Percentiles rank a stretch among this genome's conserved stretches.
These are phyloP conservation scores for Exephanes ischioxanthus DNA, from an alignment of 2,888 invertebrate genomes.

Conservation along the genomic window DNA sequence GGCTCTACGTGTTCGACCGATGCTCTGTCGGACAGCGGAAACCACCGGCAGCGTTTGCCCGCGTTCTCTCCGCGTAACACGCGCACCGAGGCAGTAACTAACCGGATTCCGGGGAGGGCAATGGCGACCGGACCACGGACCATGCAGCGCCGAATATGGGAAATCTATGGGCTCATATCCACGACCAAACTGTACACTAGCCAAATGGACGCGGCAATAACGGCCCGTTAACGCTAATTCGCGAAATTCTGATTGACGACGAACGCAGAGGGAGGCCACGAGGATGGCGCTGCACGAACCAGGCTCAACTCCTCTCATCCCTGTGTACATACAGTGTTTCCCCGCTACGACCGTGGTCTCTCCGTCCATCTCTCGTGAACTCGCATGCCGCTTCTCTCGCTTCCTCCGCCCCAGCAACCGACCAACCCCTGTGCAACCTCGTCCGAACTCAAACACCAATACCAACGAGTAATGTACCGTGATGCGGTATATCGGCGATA, in stretches of 20 bases:
- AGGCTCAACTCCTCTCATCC: slow-evolving; percentile 57
- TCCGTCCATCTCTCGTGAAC: slow-evolving; percentile 42
- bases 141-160: slow-evolving; percentile 82
- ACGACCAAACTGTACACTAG: slow-evolving; percentile 83
- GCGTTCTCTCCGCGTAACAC: slow-evolving; percentile 76
- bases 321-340: slow-evolving; percentile 44
- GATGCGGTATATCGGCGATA: slow-evolving; percentile 3
- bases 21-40: slow-evolving; percentile 48
- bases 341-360: slow-evolving; percentile 57
- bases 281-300: slow-evolving; percentile 70
- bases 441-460: slow-evolving; percentile 54
- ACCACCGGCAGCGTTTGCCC: slow-evolving; percentile 34
- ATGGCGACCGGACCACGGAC: slow-evolving; percentile 78
- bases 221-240: slow-evolving; percentile 85
- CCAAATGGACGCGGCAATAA: slow-evolving; percentile 85
- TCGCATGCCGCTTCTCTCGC: slow-evolving; percentile 60
- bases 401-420: slow-evolving; percentile 27
- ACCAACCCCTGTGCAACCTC: slow-evolving; percentile 37
- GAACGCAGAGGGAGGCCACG: slow-evolving; percentile 77
- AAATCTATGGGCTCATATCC: slow-evolving; percentile 85
- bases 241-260: slow-evolving; percentile 85
- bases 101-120: slow-evolving; percentile 83
- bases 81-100: slow-evolving; percentile 81
- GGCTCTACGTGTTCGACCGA: slow-evolving; percentile 47
- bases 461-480: slow-evolving; percentile 25